Percentiles rank a stretch among this genome's conserved stretches.
Evolutionary conservation across 2,888 invertebrate species (phyloP).

Genomic region (Bugulina stolonifera): DNA sequence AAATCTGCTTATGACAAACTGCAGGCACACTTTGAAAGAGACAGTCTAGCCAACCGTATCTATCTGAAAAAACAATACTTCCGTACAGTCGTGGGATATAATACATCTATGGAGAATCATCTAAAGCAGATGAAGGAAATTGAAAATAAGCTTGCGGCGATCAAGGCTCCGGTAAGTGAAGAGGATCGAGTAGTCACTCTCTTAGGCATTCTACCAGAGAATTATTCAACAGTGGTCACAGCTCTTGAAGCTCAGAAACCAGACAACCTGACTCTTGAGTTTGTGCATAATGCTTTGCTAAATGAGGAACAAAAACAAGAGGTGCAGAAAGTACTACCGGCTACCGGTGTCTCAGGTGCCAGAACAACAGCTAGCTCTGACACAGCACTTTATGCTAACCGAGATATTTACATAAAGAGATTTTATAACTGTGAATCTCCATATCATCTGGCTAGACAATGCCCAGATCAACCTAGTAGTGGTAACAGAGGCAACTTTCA

Average conservation of each 20-base stretch:
- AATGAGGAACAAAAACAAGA: no score
- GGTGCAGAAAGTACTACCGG: neutral
- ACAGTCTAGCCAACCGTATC: neutral
- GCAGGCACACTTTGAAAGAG: neutral
- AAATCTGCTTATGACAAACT: neutral
- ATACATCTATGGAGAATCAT: conserved; percentile 2
- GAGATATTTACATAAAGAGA: neutral
- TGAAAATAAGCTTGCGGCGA: conserved; percentile 6
- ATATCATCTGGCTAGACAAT: conserved; percentile 4
- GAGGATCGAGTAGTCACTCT: conserved; percentile 20
- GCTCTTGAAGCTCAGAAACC: no score
- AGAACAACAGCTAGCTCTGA: neutral
- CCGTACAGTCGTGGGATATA: neutral
- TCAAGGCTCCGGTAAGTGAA: neutral
- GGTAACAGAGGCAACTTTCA: neutral
- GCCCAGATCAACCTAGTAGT: neutral
- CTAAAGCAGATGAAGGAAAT: conserved; percentile 12
- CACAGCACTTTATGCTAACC: neutral
- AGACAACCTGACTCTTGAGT: no score
- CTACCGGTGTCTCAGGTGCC: neutral
- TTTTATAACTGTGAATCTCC: neutral
- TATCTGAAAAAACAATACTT: conserved; percentile 16
- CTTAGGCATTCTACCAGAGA: conserved; percentile 6
- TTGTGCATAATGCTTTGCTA: no score
- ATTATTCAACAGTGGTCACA: no score